These are phyloP conservation scores for Myotis daubentonii DNA, from an alignment of 2,797 vertebrate species.

Conservation along the genomic window DNA sequence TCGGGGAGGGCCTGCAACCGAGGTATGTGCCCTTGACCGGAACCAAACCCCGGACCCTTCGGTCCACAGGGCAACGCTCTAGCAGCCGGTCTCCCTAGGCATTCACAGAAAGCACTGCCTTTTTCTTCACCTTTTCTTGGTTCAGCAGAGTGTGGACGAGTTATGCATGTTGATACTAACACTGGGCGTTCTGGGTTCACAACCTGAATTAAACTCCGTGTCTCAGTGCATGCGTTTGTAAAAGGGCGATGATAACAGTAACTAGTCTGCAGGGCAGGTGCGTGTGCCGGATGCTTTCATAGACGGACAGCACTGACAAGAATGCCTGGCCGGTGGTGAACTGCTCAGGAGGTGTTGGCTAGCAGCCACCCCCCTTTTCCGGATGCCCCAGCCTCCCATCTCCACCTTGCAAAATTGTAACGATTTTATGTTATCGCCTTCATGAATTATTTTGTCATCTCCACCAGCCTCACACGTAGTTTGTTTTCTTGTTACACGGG, in stretches of 20 bases:
- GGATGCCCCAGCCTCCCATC: background rate
- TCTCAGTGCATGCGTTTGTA: background rate
- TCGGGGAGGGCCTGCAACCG: too few relatives aligned
- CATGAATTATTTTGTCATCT: background rate
- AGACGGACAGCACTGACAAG: background rate
- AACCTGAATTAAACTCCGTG: background rate
- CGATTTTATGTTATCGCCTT: background rate
- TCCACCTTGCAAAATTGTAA: background rate
- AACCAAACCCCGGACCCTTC: too few relatives aligned
- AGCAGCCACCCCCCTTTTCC: background rate
- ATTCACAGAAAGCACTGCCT: background rate
- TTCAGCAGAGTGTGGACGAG: fast-evolving
- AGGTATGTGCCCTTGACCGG: too few relatives aligned
- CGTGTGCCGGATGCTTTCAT: background rate
- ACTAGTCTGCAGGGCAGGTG: background rate
- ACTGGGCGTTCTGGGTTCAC: background rate
- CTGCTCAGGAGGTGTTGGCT: background rate
- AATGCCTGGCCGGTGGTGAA: background rate
- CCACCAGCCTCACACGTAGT: too few relatives aligned
- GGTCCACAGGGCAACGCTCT: background rate
- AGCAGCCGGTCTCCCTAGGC: background rate
- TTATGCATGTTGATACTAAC: fast-evolving
- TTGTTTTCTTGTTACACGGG: background rate
- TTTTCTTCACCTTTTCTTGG: background rate
- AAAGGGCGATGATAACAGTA: background rate